Evolutionary conservation across 2,797 vertebrate genomes (phyloP).

Genomic region (Gallirallus australis): DNA sequence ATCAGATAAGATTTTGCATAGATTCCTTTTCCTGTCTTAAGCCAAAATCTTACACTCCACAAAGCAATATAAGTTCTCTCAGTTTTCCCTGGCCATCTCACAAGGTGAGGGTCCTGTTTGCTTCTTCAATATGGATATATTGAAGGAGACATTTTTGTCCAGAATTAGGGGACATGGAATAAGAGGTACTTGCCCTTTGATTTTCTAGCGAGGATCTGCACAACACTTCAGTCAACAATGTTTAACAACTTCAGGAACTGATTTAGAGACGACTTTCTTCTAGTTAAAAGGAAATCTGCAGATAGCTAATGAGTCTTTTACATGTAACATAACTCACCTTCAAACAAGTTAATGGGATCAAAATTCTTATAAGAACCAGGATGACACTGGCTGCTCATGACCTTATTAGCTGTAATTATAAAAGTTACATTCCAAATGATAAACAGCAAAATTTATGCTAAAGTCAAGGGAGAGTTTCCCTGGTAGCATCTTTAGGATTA

Average conservation of each 20-base stretch:
- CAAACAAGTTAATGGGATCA: background rate
- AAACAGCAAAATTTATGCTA: background rate
- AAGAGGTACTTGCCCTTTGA: background rate
- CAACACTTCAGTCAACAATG: background rate
- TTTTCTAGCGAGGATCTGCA: background rate
- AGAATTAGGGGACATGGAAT: background rate
- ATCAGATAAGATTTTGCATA: slow-evolving; percentile 25
- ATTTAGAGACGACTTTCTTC: background rate
- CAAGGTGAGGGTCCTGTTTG: background rate
- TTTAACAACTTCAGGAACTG: background rate
- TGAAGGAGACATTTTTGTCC: background rate
- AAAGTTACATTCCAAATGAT: background rate
- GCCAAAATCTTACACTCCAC: background rate
- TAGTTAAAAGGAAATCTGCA: background rate
- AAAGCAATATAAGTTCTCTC: background rate
- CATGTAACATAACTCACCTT: background rate
- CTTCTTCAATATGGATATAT: background rate
- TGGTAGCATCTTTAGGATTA: background rate
- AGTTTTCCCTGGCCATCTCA: background rate
- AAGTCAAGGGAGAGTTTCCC: background rate
- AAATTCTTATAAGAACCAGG: slow-evolving; percentile 1
- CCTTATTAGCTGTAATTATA: background rate
- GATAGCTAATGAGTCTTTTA: background rate
- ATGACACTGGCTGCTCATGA: background rate
- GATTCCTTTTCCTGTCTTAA: background rate